phyloP scores from a whole-genome alignment of 1,140 invertebrate species.

The Asobara japonica region DNA sequence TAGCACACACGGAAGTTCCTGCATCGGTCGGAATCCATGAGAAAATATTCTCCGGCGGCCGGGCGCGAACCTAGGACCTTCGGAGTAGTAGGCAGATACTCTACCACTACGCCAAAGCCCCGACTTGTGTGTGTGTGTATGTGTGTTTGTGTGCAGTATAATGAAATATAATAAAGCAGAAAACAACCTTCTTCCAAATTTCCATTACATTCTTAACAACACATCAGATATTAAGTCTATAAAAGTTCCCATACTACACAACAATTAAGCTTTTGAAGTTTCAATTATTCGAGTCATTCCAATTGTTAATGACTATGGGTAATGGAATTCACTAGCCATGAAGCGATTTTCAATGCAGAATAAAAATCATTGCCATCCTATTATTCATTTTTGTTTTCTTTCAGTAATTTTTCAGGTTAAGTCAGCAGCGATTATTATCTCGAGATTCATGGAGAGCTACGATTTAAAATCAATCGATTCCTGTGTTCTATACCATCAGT shows the following conservation, averaged over 20 bases:
- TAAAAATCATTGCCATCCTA: not conserved
- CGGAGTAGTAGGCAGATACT: no score
- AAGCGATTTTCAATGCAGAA: not conserved
- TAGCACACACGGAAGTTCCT: no score
- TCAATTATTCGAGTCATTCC: not conserved
- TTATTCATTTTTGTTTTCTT: not conserved
- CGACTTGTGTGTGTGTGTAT: no score
- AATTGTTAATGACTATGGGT: not conserved
- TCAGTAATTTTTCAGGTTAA: not conserved
- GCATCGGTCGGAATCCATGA: no score
- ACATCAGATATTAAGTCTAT: slow-evolving; percentile 52
- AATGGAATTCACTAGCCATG: not conserved
- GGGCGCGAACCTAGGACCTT: no score
- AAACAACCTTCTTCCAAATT: no score
- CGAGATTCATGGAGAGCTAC: not conserved
- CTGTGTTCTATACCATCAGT: not conserved
- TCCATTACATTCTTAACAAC: slow-evolving; percentile 32
- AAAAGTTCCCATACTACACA: slow-evolving; percentile 59
- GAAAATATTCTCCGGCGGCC: no score
- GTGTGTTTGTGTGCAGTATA: no score
- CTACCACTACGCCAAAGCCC: no score
- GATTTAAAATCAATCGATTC: not conserved
- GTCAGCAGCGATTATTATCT: not conserved
- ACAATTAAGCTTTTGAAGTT: not conserved
- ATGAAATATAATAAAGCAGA: no score